Evolutionary conservation across 1,140 invertebrate species (phyloP), one percentile per base, ranked within the genome.

Genomic region (Chymomyza costata): DNA sequence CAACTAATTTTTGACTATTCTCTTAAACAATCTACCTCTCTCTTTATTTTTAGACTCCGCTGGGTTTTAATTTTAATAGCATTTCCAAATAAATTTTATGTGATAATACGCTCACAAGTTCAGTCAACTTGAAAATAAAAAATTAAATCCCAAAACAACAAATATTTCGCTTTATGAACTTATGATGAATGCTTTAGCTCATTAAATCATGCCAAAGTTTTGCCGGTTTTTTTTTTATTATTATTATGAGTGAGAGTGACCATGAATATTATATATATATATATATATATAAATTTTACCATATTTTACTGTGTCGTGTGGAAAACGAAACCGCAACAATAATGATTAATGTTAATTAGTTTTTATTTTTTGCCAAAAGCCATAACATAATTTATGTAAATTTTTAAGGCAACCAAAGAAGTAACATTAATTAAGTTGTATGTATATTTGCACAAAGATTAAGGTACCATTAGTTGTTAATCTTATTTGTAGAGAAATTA

Each of bases 331-430:
- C 8, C 3, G 32, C 32, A 10, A 6, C 6, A 8, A 34, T 14
- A 57, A 78, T 73, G 58, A 71, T 80, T 80, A 53, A 67, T 80
- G 58, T 64, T 80, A 80, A 78, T 66, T 56, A 55, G 47, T 50
- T 49, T 56, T 40, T 60, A 25, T 43, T 18, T 18, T 34, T 41
- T 16, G 43, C 21, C 25, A 53, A 40, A 35, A 40, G 43, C 35
- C 41, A 50, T 10, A 46, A 44, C 40, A n/a, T n/a, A 57, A 58
- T 41, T 31, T 32, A 50, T 40, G 34, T 44, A 70, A 47, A 64
- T 51, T 59, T 21, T 13, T 7, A 47, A 37, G n/a, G 39, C 14
- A 32, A 19, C 11, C 28, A 31, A 18, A 63, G 41, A 47, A 35
- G 25, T 38, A 40, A 6, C 5, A 28, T 53, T 80, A 80, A 78